These are phyloP conservation scores for Gibbula magus DNA, from an alignment of 2,888 invertebrate genomes.

Conservation along the genomic window DNA sequence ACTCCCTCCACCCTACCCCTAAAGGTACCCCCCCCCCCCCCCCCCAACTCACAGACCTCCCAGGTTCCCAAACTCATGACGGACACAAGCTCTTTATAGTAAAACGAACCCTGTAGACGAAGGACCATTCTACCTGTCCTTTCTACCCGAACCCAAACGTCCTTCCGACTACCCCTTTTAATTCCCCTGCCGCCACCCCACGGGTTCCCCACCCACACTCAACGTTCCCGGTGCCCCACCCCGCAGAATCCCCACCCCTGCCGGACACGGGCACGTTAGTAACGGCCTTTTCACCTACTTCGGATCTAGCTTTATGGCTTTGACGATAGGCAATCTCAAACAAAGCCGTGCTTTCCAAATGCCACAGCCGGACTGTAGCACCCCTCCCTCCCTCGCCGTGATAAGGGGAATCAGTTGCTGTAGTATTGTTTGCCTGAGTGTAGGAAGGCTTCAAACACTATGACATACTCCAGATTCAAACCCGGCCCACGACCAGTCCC, in stretches of 20 bases:
- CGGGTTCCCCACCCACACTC: no score
- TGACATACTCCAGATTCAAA: background rate
- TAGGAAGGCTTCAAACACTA: background rate
- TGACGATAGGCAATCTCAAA: constrained; percentile 1
- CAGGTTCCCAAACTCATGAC: no score
- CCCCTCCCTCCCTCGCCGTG: background rate
- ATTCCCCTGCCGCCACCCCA: no score
- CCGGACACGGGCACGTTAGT: background rate
- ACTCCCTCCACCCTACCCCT: no score
- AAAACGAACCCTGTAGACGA: no score
- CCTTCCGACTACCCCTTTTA: no score
- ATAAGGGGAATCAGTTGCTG: background rate
- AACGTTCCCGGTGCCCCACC: no score
- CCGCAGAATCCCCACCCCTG: background rate
- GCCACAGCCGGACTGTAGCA: background rate
- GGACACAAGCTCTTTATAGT: no score
- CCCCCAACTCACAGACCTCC: no score
- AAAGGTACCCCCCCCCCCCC: no score
- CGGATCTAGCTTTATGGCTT: background rate
- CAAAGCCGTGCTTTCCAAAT: background rate
- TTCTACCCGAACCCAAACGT: no score
- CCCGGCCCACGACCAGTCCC: background rate
- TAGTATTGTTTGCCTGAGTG: background rate
- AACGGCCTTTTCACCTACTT: background rate
- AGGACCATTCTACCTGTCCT: no score